phyloP scores from a whole-genome alignment of 2,113 vertebrate species.

The Mystacornis crossleyi region DNA sequence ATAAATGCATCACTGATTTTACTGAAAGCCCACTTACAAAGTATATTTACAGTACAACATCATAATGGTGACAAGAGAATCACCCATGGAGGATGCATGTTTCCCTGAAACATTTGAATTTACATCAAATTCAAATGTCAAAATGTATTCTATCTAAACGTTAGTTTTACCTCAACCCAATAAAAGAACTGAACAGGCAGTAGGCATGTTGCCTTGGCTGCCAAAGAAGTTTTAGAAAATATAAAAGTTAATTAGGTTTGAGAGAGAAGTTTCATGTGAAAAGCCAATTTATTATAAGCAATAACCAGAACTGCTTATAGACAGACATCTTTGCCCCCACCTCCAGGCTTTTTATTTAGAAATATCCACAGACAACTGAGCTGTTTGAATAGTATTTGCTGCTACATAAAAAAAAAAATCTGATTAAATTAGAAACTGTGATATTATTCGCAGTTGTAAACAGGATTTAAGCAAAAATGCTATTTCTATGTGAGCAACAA shows the following conservation, averaged over 20 bases:
- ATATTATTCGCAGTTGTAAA: not conserved
- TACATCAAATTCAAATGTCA: slow-evolving; percentile 71
- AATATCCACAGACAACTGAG: not conserved
- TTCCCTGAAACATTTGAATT: slow-evolving; percentile 45
- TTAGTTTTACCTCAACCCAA: slow-evolving; percentile 35
- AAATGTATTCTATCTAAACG: slow-evolving; percentile 58
- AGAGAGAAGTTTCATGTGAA: slow-evolving; percentile 43
- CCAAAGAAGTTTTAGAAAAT: slow-evolving; percentile 15
- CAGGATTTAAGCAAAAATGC: not conserved
- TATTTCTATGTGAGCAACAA: not conserved
- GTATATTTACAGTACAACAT: slow-evolving; percentile 18
- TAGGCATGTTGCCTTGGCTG: slow-evolving; percentile 28
- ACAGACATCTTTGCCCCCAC: not conserved
- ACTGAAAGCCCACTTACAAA: slow-evolving; percentile 33
- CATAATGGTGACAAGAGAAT: not conserved
- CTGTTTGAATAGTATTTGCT: not conserved
- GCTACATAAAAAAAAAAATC: not conserved
- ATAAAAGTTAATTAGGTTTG: slow-evolving; percentile 20
- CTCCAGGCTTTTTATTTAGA: slow-evolving; percentile 47
- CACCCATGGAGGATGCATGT: not conserved
- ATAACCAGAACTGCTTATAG: slow-evolving; percentile 42
- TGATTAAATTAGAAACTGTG: not conserved
- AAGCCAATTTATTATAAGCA: slow-evolving; percentile 46
- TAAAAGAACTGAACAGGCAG: slow-evolving; percentile 59
- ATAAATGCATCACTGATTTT: not conserved